Evolutionary conservation across 2,113 vertebrate species (phyloP), one percentile per base, ranked within the genome.

Genomic region (Xiphophorus hellerii): DNA sequence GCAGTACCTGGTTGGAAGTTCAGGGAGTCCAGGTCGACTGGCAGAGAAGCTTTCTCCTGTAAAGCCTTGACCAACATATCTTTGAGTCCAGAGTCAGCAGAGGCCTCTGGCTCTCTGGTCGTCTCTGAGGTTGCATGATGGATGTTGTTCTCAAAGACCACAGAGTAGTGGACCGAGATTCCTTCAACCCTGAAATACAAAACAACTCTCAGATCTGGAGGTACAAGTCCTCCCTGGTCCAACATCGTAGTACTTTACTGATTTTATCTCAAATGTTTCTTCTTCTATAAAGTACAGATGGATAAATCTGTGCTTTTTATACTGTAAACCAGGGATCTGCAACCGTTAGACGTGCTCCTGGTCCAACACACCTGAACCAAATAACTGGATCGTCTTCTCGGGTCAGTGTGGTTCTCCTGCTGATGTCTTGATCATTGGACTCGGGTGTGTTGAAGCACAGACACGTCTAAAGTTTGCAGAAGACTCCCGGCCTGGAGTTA

Each of bases 11-110:
- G 87, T 14, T 88, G 81, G 79, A 94, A 99, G 93, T 82, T 93
- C 3, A 98, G 91, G 0, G 95, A 96, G 51, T 92, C 92, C 71
- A 96, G 86, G 76, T 96, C 94, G 77, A 97, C 71, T 0, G 94
- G 94, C 73, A 96, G 85, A 22, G 96, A 94, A 0, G 90, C 92
- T 17, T 97, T 96, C 85, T 97, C 95, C 0, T 89, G 92, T 27
- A 98, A 75, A 0, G 94, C 94, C 51, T 84, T 95, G 76, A 90
- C 93, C 90, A 97, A 94, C 76, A 95, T 86, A 3, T 94, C 94
- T 87, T 93, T 94, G 75, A 98, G 94, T 27, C 89, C 90, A 15
- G 83, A 69, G 7, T 83, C 82, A n/a, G 89, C 84, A 2, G 92
- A 73, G 20, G 81, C 78, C 35, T 71, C 48, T n/a, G 84, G 89